phyloP scores from a whole-genome alignment of 1,140 invertebrate species.

The Calephelis nemesis region DNA sequence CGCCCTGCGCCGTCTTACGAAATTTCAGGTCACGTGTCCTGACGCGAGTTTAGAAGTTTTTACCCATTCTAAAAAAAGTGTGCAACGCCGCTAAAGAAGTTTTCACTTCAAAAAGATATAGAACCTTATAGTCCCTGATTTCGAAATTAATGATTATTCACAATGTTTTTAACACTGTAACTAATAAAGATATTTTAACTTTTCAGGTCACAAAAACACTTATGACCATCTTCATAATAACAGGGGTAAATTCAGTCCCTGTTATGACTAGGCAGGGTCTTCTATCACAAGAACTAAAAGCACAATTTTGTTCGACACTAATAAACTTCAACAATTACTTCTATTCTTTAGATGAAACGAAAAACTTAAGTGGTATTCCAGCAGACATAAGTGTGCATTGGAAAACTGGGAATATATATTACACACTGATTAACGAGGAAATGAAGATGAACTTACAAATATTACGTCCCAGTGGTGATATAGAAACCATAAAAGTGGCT shows the following conservation, averaged over 20 bases:
- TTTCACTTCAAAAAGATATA: no score
- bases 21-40: no score
- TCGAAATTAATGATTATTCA: no score
- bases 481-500: constrained; percentile 56
- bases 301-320: constrained; percentile 47
- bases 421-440: constrained; percentile 63
- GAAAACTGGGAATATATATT: constrained; percentile 63
- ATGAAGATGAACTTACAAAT: constrained; percentile 68
- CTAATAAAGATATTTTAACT: background rate
- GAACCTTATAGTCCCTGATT: no score
- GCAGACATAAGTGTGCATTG: constrained; percentile 68
- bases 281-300: constrained; percentile 34
- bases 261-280: constrained; percentile 51
- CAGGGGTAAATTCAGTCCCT: constrained; percentile 36
- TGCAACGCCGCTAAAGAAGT: no score
- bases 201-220: constrained; percentile 55
- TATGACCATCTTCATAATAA: constrained; percentile 33
- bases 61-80: no score
- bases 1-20: no score
- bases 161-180: background rate
- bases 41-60: no score
- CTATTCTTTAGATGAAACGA: constrained; percentile 47
- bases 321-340: constrained; percentile 59
- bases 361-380: constrained; percentile 54
- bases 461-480: constrained; percentile 48